phyloP scores from a whole-genome alignment of 2,888 invertebrate genomes.

The Psylliodes chrysocephalus region DNA sequence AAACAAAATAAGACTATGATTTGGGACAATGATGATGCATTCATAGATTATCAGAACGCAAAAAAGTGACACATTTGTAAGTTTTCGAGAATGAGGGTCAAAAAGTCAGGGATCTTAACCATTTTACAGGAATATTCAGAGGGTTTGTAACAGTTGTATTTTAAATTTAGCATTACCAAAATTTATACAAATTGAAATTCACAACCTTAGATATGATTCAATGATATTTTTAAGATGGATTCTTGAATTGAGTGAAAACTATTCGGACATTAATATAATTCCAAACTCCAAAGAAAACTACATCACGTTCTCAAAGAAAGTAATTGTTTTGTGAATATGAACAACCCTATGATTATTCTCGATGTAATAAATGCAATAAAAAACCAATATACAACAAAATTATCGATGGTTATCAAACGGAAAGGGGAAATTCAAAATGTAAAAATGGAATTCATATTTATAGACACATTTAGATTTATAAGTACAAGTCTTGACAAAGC shows the following conservation, averaged over 20 bases:
- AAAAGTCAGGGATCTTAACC: constrained; percentile 4
- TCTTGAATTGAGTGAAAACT: too few species aligned
- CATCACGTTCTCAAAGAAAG: too few species aligned
- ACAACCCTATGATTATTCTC: neutral
- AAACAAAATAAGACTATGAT: neutral
- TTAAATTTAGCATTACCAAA: constrained; percentile 18
- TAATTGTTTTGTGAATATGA: constrained; percentile 9
- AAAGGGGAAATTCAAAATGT: constrained; percentile 4
- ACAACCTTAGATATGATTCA: too few species aligned
- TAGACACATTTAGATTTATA: constrained; percentile 8
- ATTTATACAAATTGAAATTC: constrained; percentile 14
- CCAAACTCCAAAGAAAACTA: too few species aligned
- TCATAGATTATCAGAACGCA: neutral
- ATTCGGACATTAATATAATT: too few species aligned
- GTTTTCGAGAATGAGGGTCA: neutral
- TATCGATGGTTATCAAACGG: constrained; percentile 11
- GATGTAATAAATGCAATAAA: constrained; percentile 11
- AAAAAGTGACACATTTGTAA: constrained; percentile 16
- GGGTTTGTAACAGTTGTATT: constrained; percentile 7
- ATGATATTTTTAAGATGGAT: too few species aligned
- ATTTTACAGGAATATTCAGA: neutral
- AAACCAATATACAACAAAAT: neutral
- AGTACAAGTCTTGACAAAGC: too few species aligned
- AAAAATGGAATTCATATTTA: constrained; percentile 7
- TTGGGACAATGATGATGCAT: constrained; percentile 2